phyloP scores from a whole-genome alignment of 2,888 invertebrate genomes.

The Zaprionus lineosus region DNA sequence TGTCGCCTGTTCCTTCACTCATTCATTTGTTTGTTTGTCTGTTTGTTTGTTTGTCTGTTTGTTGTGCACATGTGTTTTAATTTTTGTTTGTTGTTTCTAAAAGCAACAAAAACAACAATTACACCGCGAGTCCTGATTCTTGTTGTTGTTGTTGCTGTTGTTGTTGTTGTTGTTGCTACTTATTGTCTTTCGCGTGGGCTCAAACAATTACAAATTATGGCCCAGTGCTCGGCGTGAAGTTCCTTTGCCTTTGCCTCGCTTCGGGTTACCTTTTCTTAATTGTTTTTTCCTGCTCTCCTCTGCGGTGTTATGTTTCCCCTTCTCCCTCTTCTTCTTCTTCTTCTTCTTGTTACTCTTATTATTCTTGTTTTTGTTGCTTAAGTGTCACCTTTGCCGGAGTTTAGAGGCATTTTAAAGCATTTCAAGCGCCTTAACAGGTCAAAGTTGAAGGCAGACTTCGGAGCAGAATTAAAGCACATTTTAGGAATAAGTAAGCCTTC shows the following conservation, averaged over 20 bases:
- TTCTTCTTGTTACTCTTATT: conserved; percentile 14
- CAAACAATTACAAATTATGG: conserved; percentile 76
- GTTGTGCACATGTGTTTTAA: conserved; percentile 63
- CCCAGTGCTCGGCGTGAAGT: conserved; percentile 42
- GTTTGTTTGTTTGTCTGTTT: conserved; percentile 47
- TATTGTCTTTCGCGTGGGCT: conserved; percentile 68
- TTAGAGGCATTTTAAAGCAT: conserved; percentile 33
- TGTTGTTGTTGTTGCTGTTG: conserved; percentile 12
- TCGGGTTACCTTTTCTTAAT: conserved; percentile 63
- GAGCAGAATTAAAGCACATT: conserved; percentile 24
- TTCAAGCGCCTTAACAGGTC: conserved; percentile 41
- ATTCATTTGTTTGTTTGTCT: conserved; percentile 40
- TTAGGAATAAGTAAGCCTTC: conserved; percentile 4
- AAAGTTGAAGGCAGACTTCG: conserved; percentile 36
- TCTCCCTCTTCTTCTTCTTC: background rate
- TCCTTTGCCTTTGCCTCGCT: conserved; percentile 25
- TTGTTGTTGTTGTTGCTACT: conserved; percentile 29
- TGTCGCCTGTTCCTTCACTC: no score
- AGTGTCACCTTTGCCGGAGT: conserved; percentile 54
- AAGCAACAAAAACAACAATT: conserved; percentile 34
- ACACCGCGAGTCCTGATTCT: conserved; percentile 20
- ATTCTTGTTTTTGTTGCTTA: conserved; percentile 29
- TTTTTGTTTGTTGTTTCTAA: conserved; percentile 58
- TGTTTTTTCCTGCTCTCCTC: conserved; percentile 46
- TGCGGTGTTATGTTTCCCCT: conserved; percentile 21